Percentiles rank a stretch among this genome's conserved stretches.
phyloP scores from a whole-genome alignment of 2,888 invertebrate genomes.

The Hyposoter didymator region DNA sequence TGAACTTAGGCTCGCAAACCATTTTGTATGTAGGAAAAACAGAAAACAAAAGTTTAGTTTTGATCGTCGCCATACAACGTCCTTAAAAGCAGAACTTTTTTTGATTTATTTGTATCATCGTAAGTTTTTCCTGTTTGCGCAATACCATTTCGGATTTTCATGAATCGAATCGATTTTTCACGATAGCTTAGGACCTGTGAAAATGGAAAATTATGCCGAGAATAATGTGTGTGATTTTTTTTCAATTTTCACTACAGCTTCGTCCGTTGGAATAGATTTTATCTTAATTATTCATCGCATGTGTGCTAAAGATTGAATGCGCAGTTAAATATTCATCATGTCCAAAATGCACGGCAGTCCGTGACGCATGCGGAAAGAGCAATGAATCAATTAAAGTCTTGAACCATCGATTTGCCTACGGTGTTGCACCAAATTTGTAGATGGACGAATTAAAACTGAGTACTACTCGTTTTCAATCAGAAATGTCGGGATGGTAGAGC shows the following conservation, averaged over 20 bases:
- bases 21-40: too few species aligned
- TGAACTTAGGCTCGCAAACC: too few species aligned
- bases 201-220: too few species aligned
- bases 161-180: background rate
- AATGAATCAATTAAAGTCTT: constrained; percentile 15
- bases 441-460: constrained; percentile 33
- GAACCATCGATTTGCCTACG: constrained; percentile 11
- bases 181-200: too few species aligned
- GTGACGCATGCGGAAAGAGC: background rate
- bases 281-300: background rate
- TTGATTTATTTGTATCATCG: background rate
- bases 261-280: background rate
- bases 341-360: background rate
- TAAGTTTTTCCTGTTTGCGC: too few species aligned
- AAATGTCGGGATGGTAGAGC: constrained; percentile 1
- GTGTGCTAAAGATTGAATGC: background rate
- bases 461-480: constrained; percentile 19
- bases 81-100: background rate
- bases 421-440: background rate
- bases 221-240: background rate
- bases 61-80: too few species aligned
- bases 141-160: too few species aligned
- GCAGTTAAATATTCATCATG: background rate
- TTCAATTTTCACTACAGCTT: background rate
- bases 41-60: too few species aligned